Evolutionary conservation across 2,888 invertebrate genomes (phyloP).

Genomic region (Xestia ashworthii): DNA sequence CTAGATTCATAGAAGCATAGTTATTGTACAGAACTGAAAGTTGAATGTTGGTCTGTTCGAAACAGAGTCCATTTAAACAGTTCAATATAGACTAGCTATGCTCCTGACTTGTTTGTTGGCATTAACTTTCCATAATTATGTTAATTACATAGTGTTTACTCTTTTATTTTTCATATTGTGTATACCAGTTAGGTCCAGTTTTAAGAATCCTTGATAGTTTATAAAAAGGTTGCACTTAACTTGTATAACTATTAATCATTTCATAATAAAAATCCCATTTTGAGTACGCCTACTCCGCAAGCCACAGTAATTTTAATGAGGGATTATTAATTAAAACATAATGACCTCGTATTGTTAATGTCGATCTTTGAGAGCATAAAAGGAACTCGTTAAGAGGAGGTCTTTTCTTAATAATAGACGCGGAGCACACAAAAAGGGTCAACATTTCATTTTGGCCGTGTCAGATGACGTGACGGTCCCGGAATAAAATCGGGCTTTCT

Average conservation of each 20-base stretch:
- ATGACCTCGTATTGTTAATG: constrained; percentile 80
- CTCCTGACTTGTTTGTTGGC: constrained; percentile 7
- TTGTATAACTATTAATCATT: constrained; percentile 27
- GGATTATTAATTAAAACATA: constrained; percentile 72
- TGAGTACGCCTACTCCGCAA: constrained; percentile 23
- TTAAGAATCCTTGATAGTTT: background rate
- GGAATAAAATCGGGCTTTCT: constrained; percentile 73
- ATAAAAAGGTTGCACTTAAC: background rate
- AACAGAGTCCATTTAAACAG: constrained; percentile 7
- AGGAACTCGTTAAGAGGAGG: constrained; percentile 82
- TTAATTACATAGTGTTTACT: constrained; percentile 15
- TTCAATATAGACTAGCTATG: constrained; percentile 26
- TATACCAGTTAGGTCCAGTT: background rate
- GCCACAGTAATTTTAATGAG: constrained; percentile 67
- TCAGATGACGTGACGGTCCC: constrained; percentile 76
- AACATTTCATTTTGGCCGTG: constrained; percentile 78
- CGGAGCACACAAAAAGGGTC: constrained; percentile 79
- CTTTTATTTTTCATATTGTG: constrained; percentile 1
- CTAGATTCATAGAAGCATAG: constrained; percentile 35
- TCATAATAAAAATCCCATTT: constrained; percentile 18
- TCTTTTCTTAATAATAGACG: constrained; percentile 78
- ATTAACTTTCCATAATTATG: constrained; percentile 31
- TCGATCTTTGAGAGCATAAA: constrained; percentile 79
- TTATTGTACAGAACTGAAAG: constrained; percentile 26
- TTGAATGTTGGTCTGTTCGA: constrained; percentile 26